Percentiles rank a stretch among this genome's conserved stretches.
These are phyloP conservation scores for Yponomeuta malinellus DNA, from an alignment of 2,888 invertebrate genomes.

Conservation along the genomic window DNA sequence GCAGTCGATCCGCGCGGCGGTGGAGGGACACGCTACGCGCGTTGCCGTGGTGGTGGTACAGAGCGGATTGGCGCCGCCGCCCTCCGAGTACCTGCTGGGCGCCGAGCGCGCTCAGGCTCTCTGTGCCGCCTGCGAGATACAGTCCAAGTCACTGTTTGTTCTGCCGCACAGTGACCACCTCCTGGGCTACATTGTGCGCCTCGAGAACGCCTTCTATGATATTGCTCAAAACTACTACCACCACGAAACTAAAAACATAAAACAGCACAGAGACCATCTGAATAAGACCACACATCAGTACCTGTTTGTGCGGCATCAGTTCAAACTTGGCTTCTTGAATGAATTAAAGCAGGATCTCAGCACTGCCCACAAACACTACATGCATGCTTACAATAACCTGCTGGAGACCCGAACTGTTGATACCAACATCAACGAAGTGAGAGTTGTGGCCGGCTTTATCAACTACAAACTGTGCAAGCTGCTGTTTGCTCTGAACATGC, in stretches of 20 bases:
- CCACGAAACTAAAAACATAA: conserved; percentile 89
- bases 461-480: conserved; percentile 96
- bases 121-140: conserved; percentile 93
- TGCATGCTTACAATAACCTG: conserved; percentile 92
- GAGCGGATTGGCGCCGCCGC: conserved; percentile 84
- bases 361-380: conserved; percentile 90
- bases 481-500: conserved; percentile 91
- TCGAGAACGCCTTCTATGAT: conserved; percentile 96
- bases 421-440: conserved; percentile 93
- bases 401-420: conserved; percentile 92
- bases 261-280: conserved; percentile 91
- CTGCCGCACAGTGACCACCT: conserved; percentile 94
- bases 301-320: conserved; percentile 95
- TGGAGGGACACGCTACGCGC: conserved; percentile 83
- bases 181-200: conserved; percentile 81
- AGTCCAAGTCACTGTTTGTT: conserved; percentile 93
- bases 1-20: conserved; percentile 84
- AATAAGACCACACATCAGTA: conserved; percentile 94
- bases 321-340: conserved; percentile 96
- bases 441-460: conserved; percentile 95
- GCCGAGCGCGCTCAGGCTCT: conserved; percentile 94
- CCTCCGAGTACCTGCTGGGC: conserved; percentile 88
- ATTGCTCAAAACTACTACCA: conserved; percentile 95
- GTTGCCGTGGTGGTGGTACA: conserved; percentile 94
- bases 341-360: conserved; percentile 94